These are phyloP conservation scores for Platygyra sinensis DNA, from an alignment of 64 coral and sea anemone species.

Conservation along the genomic window DNA sequence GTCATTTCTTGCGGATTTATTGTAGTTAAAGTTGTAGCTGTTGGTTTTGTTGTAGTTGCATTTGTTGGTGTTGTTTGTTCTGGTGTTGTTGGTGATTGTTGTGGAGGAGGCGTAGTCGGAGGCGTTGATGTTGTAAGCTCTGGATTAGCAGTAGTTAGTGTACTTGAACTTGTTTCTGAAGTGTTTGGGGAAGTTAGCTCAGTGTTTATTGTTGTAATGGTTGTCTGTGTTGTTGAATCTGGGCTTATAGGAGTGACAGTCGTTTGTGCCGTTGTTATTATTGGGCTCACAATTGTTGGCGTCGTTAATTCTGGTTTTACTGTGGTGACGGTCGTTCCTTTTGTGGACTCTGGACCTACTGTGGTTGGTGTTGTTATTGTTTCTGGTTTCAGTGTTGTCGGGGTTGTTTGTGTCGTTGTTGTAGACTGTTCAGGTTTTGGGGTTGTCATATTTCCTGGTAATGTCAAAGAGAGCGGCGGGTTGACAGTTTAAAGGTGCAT, in stretches of 20 bases:
- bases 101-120: not conserved
- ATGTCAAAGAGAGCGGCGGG: not conserved
- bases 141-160: not conserved
- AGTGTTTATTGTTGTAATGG: not conserved
- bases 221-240: not conserved
- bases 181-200: not conserved
- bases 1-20: not conserved
- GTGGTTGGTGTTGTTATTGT: not conserved
- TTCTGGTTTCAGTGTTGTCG: not conserved
- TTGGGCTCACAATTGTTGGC: not conserved
- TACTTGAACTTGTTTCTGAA: not conserved
- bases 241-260: not conserved
- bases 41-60: not conserved
- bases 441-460: constrained; percentile 5
- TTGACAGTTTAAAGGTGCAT: not conserved
- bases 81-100: not conserved
- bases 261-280: not conserved
- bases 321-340: not conserved
- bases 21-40: not conserved
- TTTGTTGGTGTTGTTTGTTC: not conserved
- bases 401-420: not conserved
- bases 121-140: not conserved
- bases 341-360: not conserved
- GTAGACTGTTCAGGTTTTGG: not conserved
- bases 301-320: not conserved